Evolutionary conservation across 1,140 invertebrate genomes (phyloP).

Genomic region (Platyura marginata): DNA sequence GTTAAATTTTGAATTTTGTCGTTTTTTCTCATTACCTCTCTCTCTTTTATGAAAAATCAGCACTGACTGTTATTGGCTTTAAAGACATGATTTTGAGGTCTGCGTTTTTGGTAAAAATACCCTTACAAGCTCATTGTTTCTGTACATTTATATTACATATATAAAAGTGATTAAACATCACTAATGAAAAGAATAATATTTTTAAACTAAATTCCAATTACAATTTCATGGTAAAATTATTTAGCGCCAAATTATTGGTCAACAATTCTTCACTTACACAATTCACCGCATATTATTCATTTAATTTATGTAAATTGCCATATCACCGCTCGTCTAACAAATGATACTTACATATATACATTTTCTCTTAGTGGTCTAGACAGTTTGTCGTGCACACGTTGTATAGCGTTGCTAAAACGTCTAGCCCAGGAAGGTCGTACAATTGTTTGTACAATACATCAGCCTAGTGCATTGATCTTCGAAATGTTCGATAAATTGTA

Average conservation of each 20-base stretch:
- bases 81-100: background rate
- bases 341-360: background rate
- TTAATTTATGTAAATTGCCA: background rate
- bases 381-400: slow-evolving; percentile 67
- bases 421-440: slow-evolving; percentile 61
- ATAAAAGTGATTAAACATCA: too few relatives aligned
- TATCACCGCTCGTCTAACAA: background rate
- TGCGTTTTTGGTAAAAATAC: background rate
- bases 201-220: background rate
- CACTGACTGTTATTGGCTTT: background rate
- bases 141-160: background rate
- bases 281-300: background rate
- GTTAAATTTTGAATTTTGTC: too few relatives aligned
- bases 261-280: background rate
- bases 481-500: slow-evolving; percentile 93
- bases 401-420: slow-evolving; percentile 52
- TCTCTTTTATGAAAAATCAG: too few relatives aligned
- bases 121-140: background rate
- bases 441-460: slow-evolving; percentile 84
- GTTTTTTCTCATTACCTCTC: too few relatives aligned
- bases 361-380: slow-evolving; percentile 54
- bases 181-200: background rate
- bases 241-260: background rate
- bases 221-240: background rate
- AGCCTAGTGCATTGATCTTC: slow-evolving; percentile 85